Evolutionary conservation across 2,888 invertebrate genomes (phyloP), one percentile per base, ranked within the genome.

Genomic region (Macaria notata): DNA sequence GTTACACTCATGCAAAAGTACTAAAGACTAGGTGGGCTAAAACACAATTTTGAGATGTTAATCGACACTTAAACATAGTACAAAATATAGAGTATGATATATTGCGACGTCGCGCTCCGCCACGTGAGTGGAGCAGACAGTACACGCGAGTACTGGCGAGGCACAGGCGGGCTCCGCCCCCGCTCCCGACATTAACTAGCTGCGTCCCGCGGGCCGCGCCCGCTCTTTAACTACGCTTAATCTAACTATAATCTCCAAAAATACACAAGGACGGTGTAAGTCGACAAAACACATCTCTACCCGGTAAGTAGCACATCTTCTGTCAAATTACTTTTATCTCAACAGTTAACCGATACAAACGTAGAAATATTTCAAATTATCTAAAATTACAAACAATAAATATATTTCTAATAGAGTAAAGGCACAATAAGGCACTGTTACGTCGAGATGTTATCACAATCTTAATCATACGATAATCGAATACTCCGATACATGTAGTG

Each of bases 191-290:
- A 46, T 49, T 56, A 63, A 50, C 55, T 60, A 62, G 60, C 48
- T 52, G 38, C 70, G 65, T 68, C 19, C 19, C 19, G 19, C 19
- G 19, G 71, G 63, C 60, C 73, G 76, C 75, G 69, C 75, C 75
- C 77, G 72, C 65, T 69, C 66, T 56, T 67, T 72, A 73, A 68
- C 69, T 85, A 87, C 75, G 79, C 76, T 81, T 84, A 81, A 83
- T 79, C 84, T 88, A 88, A 76, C 72, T 77, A 86, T 88, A 90
- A 90, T 91, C 90, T 90, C 89, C 83, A 86, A 88, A 85, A 88
- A 88, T 89, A 86, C 85, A 86, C 87, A 88, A 89, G 91, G 91
- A 91, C 91, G 91, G 90, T 89, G 89, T 88, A 88, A 88, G 84
- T 86, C 85, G 86, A 85, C 84, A 86, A 84, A 84, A 82, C 82